phyloP scores from a whole-genome alignment of 2,797 vertebrate genomes.

The Ctenopoma kingsleyae region DNA sequence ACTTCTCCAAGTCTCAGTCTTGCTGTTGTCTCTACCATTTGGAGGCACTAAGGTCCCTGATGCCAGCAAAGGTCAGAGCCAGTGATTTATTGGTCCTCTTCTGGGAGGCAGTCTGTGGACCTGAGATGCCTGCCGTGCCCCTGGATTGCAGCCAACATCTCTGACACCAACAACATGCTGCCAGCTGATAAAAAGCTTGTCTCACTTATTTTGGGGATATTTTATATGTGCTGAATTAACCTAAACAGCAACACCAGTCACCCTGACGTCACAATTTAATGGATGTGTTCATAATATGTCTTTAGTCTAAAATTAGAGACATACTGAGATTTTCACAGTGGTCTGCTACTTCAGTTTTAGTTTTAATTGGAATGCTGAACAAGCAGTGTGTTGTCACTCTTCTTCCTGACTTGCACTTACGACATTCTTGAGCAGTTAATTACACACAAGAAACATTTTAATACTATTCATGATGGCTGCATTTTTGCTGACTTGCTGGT shows the following conservation, averaged over 20 bases:
- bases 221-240: conserved; percentile 14
- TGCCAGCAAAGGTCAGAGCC: conserved; percentile 86
- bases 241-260: conserved; percentile 1
- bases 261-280: background rate
- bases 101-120: conserved; percentile 81
- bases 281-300: background rate
- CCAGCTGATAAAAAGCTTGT: conserved; percentile 33
- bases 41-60: conserved; percentile 75
- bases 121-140: conserved; percentile 64
- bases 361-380: conserved; percentile 1
- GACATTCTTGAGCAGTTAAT: background rate
- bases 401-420: background rate
- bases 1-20: conserved; percentile 77
- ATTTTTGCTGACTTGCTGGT: too few species aligned
- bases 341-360: too few species aligned
- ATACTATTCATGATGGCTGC: too few species aligned
- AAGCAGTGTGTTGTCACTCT: background rate
- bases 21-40: conserved; percentile 80
- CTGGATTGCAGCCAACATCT: conserved; percentile 69
- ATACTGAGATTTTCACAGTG: background rate
- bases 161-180: conserved; percentile 43
- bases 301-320: background rate
- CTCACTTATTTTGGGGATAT: background rate
- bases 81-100: conserved; percentile 87
- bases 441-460: too few species aligned